A percentile compares a stretch with the other conserved stretches of the same genome.
Conservation (phyloP, 2,113 vertebrate species). For the Pollimyrus isidori region DNA sequence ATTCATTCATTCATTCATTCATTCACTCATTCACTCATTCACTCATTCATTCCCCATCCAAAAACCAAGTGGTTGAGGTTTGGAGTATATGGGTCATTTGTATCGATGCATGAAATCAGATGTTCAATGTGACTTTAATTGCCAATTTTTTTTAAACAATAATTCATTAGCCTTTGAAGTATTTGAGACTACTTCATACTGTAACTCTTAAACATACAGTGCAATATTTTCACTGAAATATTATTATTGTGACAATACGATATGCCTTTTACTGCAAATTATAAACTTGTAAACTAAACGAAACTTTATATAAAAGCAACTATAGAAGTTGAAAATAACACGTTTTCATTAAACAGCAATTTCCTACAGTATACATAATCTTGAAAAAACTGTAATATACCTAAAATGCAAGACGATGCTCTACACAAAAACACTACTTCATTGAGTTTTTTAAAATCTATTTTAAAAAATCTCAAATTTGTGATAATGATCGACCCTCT, state of each 20-base stretch:
- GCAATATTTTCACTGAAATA: neutral
- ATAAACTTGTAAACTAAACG: neutral
- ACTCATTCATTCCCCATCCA: neutral
- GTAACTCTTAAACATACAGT: neutral
- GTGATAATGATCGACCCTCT: neutral
- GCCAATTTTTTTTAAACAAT: neutral
- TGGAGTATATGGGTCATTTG: neutral
- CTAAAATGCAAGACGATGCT: neutral
- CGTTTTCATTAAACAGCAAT: neutral
- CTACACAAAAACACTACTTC: neutral
- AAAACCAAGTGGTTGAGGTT: neutral
- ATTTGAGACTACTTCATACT: neutral
- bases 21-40: neutral
- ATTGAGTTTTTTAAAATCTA: neutral
- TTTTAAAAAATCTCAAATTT: neutral
- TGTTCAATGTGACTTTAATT: neutral
- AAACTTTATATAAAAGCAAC: neutral
- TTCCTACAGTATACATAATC: neutral
- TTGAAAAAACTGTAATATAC: neutral
- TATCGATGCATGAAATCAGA: neutral
- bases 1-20: neutral
- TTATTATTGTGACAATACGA: neutral
- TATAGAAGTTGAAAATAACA: neutral
- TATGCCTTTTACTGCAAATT: neutral
- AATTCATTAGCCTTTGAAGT: neutral